Base-by-base conservation (phyloP, 2,113 vertebrate genomes). In the Chaetodon trifascialis region DNA sequence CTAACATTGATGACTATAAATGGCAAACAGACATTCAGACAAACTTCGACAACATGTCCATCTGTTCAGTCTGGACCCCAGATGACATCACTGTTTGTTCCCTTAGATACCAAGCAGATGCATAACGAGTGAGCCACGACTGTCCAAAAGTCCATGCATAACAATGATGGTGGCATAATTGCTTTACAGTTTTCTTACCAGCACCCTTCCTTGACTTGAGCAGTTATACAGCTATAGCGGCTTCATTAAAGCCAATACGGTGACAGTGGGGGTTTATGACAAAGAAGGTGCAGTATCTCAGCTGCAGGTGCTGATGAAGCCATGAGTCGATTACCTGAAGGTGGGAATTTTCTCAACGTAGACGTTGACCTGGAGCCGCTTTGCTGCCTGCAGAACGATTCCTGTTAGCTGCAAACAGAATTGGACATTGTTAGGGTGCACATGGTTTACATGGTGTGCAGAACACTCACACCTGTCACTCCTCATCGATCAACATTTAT, bases 311-410 rank as follows among this genome's bases (percentile, higher is more conserved):
- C 14, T 10, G 9, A 74, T 42, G 30, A 51, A 62, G 4, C 11
- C 11, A 49, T 17, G 40, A 49, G 15, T 4, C 7, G 3, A 95
- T 96, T 95, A 99, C 98, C 93, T 86, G 92, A 98, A 98, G 4
- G 47, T 84, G 5, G 93, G 78, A 10, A 97, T 44, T 77, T 97
- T 95, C 86, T 94, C 91, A 5, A 99, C 68, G 0, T 94, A 95
- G 75, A 96, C 92, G 0, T 99, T 99, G 91, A 99, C 54, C 90
- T 99, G 98, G 77, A 98, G 91, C 81, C 97, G 90, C 91, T 98
- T 99, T 52, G 96, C 96, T 49, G 95, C 97, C 90, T 70, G 95
- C 49, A 99, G 83, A 67, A 99, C 82, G 1, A 97, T 63, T 65
- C 98, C 98, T 5, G 98, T 99, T 40, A 98, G 94, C 98, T 99